A percentile compares a stretch with the other conserved stretches of the same genome.
Conservation (phyloP, 2,113 vertebrate genomes). For the Peucedramus taeniatus region DNA sequence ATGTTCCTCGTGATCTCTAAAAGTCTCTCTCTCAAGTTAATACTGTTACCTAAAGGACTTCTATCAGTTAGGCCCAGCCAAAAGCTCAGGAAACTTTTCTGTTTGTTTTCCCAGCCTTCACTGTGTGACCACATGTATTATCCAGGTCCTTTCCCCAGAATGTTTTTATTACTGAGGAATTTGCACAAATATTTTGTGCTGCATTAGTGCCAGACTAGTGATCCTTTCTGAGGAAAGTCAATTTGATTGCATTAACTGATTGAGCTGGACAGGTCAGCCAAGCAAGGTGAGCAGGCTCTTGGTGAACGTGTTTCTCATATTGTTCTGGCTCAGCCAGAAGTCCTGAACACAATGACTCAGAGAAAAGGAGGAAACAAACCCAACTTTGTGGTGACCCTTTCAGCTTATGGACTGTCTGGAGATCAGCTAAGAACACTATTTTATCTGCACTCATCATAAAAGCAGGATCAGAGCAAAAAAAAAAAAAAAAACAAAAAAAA, state of each 20-base stretch:
- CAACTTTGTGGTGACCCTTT: not conserved
- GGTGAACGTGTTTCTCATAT: not conserved
- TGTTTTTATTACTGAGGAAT: not conserved
- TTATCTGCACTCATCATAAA: not conserved
- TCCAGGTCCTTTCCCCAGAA: not conserved
- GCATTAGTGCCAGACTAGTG: not conserved
- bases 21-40: not conserved
- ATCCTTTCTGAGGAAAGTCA: not conserved
- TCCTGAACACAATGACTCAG: not conserved
- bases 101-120: not conserved
- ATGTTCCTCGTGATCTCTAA: not conserved
- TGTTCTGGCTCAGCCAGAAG: not conserved
- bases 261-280: not conserved
- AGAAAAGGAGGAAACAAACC: not conserved
- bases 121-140: not conserved
- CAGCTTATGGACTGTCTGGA: not conserved
- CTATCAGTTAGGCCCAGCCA: not conserved
- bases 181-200: not conserved
- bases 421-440: not conserved
- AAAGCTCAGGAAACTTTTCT: not conserved
- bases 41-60: not conserved
- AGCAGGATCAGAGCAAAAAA: not conserved
- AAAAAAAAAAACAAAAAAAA: too few species aligned
- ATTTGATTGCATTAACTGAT: not conserved
- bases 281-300: conserved; percentile 27